Evolutionary conservation across 2,113 vertebrate genomes (phyloP).

Genomic region (Callipepla californica): DNA sequence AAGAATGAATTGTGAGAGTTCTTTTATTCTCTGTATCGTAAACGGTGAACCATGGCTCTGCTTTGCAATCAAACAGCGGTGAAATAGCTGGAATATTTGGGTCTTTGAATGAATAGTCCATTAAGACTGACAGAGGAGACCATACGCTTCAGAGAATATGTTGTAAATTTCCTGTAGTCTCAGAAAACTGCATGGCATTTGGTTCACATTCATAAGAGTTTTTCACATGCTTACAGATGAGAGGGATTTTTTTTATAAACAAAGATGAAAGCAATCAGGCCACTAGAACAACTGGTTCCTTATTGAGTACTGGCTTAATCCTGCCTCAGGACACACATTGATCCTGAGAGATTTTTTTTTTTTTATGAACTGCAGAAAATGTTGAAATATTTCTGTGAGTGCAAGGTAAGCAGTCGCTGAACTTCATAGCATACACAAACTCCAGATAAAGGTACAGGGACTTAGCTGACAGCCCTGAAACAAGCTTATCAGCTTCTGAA

Average conservation of each 20-base stretch:
- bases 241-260: not conserved
- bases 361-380: not conserved
- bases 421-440: slow-evolving; percentile 28
- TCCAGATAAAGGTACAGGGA: slow-evolving; percentile 34
- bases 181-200: not conserved
- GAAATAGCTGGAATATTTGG: not conserved
- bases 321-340: not conserved
- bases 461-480: slow-evolving; percentile 50
- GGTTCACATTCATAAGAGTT: not conserved
- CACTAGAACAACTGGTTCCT: not conserved
- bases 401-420: not conserved
- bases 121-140: not conserved
- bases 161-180: not conserved
- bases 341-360: slow-evolving; percentile 12
- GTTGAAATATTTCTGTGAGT: slow-evolving; percentile 11
- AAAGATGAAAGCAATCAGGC: not conserved
- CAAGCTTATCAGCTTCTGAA: slow-evolving; percentile 52
- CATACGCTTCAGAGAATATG: not conserved
- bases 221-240: not conserved
- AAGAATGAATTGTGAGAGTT: not conserved
- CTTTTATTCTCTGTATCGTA: not conserved
- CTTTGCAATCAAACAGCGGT: not conserved
- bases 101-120: not conserved
- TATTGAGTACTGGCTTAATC: not conserved
- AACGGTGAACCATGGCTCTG: not conserved